phyloP scores from a whole-genome alignment of 2,113 vertebrate species.

The Pygoscelis antarcticus region DNA sequence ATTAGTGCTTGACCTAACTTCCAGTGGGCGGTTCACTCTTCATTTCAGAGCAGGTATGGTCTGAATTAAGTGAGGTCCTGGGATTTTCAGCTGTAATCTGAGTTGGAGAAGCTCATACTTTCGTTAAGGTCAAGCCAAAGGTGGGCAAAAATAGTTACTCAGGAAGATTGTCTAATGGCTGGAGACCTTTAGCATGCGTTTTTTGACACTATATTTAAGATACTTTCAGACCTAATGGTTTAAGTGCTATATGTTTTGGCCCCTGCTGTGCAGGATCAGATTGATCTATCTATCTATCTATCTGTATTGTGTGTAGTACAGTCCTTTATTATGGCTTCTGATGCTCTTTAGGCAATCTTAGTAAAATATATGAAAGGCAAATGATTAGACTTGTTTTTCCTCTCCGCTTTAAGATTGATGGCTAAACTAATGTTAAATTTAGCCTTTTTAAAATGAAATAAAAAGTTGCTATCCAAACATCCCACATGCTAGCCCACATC shows the following conservation, averaged over 20 bases:
- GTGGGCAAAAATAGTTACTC: background rate
- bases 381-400: background rate
- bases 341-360: background rate
- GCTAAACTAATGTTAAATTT: background rate
- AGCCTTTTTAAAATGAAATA: background rate
- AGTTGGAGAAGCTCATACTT: background rate
- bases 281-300: background rate
- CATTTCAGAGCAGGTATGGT: background rate
- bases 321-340: background rate
- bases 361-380: background rate
- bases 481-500: background rate
- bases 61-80: background rate
- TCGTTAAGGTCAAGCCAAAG: background rate
- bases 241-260: background rate
- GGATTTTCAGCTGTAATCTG: background rate
- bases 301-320: rapidly evolving
- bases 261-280: background rate
- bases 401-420: background rate
- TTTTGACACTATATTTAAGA: background rate
- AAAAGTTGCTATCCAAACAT: background rate
- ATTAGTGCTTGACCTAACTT: background rate
- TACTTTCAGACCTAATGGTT: background rate
- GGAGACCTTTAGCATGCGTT: background rate
- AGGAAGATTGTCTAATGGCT: background rate
- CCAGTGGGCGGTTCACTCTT: background rate